Percentiles rank a stretch among this genome's conserved stretches.
phyloP scores from a whole-genome alignment of 2,888 invertebrate species.

The Mylabris sibirica region DNA sequence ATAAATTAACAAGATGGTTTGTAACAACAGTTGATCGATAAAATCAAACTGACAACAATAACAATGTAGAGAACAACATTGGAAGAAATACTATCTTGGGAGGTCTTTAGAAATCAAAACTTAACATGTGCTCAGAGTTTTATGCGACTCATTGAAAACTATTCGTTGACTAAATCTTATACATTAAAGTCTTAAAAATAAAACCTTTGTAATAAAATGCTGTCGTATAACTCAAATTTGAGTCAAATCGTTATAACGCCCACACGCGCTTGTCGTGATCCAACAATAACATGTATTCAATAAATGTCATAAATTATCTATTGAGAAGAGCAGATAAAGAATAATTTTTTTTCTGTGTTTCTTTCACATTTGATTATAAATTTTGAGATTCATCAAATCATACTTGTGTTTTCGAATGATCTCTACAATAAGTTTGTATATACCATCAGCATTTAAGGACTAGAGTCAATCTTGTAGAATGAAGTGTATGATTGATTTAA shows the following conservation, averaged over 20 bases:
- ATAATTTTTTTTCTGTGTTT: neutral
- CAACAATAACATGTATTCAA: neutral
- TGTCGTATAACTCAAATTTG: neutral
- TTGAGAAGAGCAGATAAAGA: neutral
- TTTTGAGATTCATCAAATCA: neutral
- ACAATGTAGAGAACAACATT: neutral
- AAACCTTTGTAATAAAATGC: neutral
- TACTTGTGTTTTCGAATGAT: neutral
- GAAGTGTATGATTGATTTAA: slow-evolving; percentile 29
- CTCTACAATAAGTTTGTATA: neutral
- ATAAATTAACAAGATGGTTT: neutral
- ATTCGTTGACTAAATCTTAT: neutral
- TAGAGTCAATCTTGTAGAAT: slow-evolving; percentile 29
- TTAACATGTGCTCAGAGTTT: neutral
- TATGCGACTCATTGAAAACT: neutral
- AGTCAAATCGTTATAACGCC: neutral
- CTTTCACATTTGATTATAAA: too few species aligned
- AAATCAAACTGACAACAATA: neutral
- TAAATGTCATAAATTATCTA: neutral
- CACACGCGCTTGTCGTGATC: neutral
- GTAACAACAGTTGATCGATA: neutral
- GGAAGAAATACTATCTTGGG: neutral
- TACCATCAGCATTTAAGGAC: slow-evolving; percentile 21
- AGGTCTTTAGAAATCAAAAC: neutral
- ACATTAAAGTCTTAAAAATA: neutral